These are phyloP conservation scores for Odiellus spinosus DNA, from an alignment of 2,888 invertebrate species.

Conservation along the genomic window DNA sequence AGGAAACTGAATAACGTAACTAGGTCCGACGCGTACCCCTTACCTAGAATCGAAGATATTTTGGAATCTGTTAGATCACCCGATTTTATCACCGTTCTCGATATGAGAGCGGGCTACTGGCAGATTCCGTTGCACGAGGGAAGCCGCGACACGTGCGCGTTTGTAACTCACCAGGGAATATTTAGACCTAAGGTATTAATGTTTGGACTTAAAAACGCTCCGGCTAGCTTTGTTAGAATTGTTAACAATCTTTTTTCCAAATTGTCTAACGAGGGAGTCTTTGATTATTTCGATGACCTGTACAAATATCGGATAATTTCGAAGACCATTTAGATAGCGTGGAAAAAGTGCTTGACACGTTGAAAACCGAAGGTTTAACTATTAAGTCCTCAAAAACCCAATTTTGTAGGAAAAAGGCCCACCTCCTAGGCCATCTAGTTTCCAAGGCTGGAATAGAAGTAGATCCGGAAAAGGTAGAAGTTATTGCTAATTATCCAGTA, in stretches of 20 bases:
- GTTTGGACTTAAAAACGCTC: constrained; percentile 22
- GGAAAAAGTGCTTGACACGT: constrained; percentile 10
- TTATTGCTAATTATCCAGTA: constrained; percentile 6
- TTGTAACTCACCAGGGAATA: constrained; percentile 17
- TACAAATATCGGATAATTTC: constrained; percentile 14
- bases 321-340: constrained; percentile 15
- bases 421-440: constrained; percentile 11
- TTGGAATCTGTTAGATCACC: too few relatives aligned
- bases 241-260: constrained; percentile 19
- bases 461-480: constrained; percentile 4
- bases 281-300: constrained; percentile 21
- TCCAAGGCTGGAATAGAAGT: constrained; percentile 2
- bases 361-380: constrained; percentile 16
- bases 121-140: too few relatives aligned
- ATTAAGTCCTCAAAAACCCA: constrained; percentile 18
- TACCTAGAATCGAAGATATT: too few relatives aligned
- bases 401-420: constrained; percentile 11
- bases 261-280: constrained; percentile 11
- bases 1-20: too few relatives aligned
- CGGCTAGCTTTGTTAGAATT: constrained; percentile 19
- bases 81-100: too few relatives aligned
- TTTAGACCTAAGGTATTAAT: constrained; percentile 22
- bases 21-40: too few relatives aligned
- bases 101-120: too few relatives aligned
- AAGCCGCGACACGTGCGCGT: constrained; percentile 14